Base-by-base conservation (phyloP, 2,888 invertebrate genomes). In the Anoplius nigerrimus region DNA sequence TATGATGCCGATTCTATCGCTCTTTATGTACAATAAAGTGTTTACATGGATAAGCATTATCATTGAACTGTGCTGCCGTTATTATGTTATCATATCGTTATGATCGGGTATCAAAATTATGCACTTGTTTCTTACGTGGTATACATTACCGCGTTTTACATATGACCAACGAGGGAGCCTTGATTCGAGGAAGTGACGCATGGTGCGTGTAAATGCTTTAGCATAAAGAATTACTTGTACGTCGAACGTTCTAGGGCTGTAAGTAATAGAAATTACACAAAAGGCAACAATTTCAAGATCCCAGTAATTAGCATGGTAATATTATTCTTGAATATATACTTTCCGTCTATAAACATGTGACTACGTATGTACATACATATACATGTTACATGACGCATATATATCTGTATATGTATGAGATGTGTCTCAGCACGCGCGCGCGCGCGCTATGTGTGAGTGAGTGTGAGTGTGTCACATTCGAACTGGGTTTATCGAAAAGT, bases 21-120 rank as follows among this genome's bases (percentile, higher is more conserved):
- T 80, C 82, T 34, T 85, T 87, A 82, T 87, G 87, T 88, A 88
- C 87, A 86, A 87, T 87, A 86, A 84, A 88, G 87, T 85, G 86
- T 88, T 88, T 87, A 86, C 84, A 87, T 73, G 70, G 79, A 83
- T 76, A 62, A 76, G 65, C 62, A 69, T 75, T 78, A 76, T 81
- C 78, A 83, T 84, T 82, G 73, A 80, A 77, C 82, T 79, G 75
- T 77, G 75, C 82, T 83, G 78, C 82, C 83, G 78, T 74, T 76
- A 71, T 79, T 55, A 53, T 66, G 48, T 27, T 27, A 8, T 46
- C n/a, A n/a, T 16, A 21, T 24, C n/a, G 18, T 43, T 20, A 58
- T 18, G 66, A 45, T 20, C 6, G 34, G 48, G 69, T 55, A 67
- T 66, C 34, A 56, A 69, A 76, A 74, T 75, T 74, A 76, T 75